Evolutionary conservation across 2,888 invertebrate species (phyloP).

Genomic region (Endomychus coccineus): DNA sequence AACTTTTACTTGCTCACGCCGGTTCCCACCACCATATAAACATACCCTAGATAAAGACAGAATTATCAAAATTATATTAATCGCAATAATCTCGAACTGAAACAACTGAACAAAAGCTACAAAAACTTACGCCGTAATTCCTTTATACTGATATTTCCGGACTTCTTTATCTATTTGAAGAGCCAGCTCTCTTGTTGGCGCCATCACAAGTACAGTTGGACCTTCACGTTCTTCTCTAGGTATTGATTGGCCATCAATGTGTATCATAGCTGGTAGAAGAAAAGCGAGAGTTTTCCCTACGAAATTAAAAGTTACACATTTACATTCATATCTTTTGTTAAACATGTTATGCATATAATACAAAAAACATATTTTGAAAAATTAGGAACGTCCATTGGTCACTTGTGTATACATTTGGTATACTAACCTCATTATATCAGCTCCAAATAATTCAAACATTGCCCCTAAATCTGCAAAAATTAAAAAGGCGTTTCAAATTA

Average conservation of each 20-base stretch:
- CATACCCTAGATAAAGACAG: conserved; percentile 55
- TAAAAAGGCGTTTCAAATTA: too few species aligned
- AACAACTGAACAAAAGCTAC: conserved; percentile 1
- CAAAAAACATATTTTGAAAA: too few species aligned
- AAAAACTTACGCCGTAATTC: conserved; percentile 69
- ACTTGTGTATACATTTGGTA: too few species aligned
- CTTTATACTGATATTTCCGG: conserved; percentile 77
- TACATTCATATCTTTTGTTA: too few species aligned
- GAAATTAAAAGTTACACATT: conserved; percentile 28
- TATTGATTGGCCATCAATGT: conserved; percentile 79
- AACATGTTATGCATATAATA: too few species aligned
- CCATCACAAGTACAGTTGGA: conserved; percentile 80
- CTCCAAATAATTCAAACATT: too few species aligned
- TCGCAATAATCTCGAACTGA: neutral
- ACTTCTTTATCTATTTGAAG: conserved; percentile 89
- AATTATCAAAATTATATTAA: conserved; percentile 3
- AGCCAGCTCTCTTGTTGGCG: conserved; percentile 90
- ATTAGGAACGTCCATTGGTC: too few species aligned
- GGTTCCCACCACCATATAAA: conserved; percentile 84
- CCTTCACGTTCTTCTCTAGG: conserved; percentile 67
- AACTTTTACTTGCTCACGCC: conserved; percentile 68
- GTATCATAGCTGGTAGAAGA: conserved; percentile 84
- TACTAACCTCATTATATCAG: too few species aligned
- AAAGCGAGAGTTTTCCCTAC: conserved; percentile 90
- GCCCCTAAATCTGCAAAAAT: too few species aligned